Evolutionary conservation across 53 echinoderm and acorn worm genomes (phyloP), one percentile per base, ranked within the genome.

Genomic region (Antedon mediterranea): DNA sequence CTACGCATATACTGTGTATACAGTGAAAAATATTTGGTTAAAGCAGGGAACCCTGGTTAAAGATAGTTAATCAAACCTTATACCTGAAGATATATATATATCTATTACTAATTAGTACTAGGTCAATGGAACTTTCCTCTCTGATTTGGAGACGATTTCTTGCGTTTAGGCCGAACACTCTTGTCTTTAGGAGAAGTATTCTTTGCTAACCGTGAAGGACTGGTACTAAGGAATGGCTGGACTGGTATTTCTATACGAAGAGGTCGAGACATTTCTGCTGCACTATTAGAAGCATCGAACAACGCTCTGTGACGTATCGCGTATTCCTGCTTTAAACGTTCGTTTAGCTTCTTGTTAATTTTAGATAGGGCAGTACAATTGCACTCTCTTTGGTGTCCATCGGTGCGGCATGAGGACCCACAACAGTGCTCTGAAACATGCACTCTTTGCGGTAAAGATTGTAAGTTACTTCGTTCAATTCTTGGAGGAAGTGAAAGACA

Each of bases 151-250:
- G 41, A 41, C 2, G 57, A 57, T 20, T 26, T 13, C 23, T 57
- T 57, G 2, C 57, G 11, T 78, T 92, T 92, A 32, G 92, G 92
- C 14, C 92, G 41, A 15, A 92, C 92, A 77, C 92, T 92, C 79
- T 86, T 92, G 72, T 92, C 92, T 78, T 85, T 86, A 18, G 92
- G 92, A n/a, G 92, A 91, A 31, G 81, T 75, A 73, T 82, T 89
- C 34, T 81, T 85, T 32, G 82, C 78, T 43, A 82, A 43, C 14
- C 87, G 43, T 18, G 84, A 84, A 73, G 83, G 76, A 57, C 83
- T 79, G 23, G 71, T 29, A 11, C 76, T 23, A 14, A 73, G 31
- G 28, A 76, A 20, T 28, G 43, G 31, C 23, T 87, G 84, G 43
- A 89, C 86, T 20, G 76, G 76, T 34, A 76, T 33, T 5, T 76